These are phyloP conservation scores for Dipodomys ordii DNA, from an alignment of 2,113 vertebrate genomes.

Conservation along the genomic window DNA sequence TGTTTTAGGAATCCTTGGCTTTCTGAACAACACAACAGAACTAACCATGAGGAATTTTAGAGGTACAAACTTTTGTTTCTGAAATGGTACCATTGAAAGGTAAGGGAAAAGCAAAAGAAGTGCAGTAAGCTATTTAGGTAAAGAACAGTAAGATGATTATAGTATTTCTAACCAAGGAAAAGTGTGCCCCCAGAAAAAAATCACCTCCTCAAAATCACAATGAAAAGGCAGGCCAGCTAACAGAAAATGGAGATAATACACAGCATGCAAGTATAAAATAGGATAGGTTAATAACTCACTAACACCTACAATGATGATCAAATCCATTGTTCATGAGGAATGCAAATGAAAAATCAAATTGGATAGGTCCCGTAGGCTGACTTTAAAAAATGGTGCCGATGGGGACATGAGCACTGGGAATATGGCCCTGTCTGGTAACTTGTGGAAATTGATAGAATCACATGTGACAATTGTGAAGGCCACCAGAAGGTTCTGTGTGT, in stretches of 20 bases:
- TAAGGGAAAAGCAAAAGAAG: background rate
- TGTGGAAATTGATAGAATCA: too few relatives aligned
- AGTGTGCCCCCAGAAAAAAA: accelerated
- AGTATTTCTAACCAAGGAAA: accelerated
- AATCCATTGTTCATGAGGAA: too few relatives aligned
- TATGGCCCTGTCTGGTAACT: too few relatives aligned
- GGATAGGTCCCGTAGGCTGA: background rate
- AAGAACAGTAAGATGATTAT: too few relatives aligned
- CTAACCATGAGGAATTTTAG: background rate
- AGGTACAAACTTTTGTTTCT: background rate
- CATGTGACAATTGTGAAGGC: too few relatives aligned
- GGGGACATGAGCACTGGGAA: too few relatives aligned
- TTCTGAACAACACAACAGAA: background rate
- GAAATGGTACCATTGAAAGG: background rate
- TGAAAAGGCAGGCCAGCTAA: accelerated
- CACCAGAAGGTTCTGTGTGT: too few relatives aligned
- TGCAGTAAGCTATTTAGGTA: too few relatives aligned
- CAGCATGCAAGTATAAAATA: background rate
- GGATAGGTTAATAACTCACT: too few relatives aligned
- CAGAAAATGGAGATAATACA: accelerated
- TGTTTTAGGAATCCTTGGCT: background rate
- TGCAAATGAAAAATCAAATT: background rate
- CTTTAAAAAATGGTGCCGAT: background rate
- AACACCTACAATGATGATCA: background rate
- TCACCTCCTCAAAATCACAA: accelerated